Conservation (phyloP, 2,888 invertebrate genomes). For the Steinernema carpocapsae region DNA sequence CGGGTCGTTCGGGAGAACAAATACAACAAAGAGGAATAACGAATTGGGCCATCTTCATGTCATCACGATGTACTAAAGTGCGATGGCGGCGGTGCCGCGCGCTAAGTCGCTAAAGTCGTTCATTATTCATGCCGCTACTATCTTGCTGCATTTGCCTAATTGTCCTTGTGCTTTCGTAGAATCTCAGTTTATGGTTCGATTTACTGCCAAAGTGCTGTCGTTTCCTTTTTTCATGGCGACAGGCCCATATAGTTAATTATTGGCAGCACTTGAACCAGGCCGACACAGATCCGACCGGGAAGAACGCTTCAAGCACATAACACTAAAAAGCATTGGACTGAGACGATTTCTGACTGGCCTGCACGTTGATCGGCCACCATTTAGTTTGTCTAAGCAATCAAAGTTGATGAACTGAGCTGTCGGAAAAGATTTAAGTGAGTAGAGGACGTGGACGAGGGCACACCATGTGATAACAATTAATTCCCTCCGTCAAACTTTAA, state of each 20-base stretch:
- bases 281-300: neutral
- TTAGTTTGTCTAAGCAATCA: constrained; percentile 22
- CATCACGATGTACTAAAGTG: constrained; percentile 3
- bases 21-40: neutral
- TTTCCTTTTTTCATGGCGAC: constrained; percentile 30
- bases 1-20: neutral
- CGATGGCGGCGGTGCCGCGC: neutral
- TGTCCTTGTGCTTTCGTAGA: constrained; percentile 23
- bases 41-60: neutral
- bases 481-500: constrained; percentile 9
- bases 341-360: neutral
- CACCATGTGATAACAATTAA: constrained; percentile 26
- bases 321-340: constrained; percentile 21
- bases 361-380: neutral
- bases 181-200: constrained; percentile 32
- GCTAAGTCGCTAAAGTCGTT: constrained; percentile 25
- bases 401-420: constrained; percentile 29
- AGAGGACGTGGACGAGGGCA: neutral
- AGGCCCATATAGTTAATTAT: constrained; percentile 33
- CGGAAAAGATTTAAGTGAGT: neutral
- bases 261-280: constrained; percentile 15
- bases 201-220: constrained; percentile 34
- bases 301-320: neutral
- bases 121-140: constrained; percentile 34
- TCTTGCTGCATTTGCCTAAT: constrained; percentile 35